Base-by-base conservation (phyloP, 2,797 vertebrate genomes). In the Enteromius radiatus region DNA sequence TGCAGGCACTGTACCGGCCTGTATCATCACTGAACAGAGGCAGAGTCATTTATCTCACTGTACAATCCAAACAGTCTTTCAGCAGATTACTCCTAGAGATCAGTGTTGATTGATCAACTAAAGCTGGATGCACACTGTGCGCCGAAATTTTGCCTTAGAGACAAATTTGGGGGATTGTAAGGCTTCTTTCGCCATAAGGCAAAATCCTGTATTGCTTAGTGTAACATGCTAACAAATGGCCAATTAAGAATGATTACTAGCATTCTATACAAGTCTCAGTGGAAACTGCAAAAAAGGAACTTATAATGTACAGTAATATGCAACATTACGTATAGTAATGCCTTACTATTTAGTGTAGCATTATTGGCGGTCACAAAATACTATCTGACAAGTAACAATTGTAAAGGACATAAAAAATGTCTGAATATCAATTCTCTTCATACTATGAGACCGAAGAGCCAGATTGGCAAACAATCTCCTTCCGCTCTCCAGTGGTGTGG, bases 11-110 rank as follows among this genome's bases (percentile, higher is more conserved):
- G 84, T 86, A 86, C 82, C 86, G 69, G 76, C 70, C 81, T 83
- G 65, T 70, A 78, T 83, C 84, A 86, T 83, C 81, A 79, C 78
- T 86, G 83, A 87, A 81, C 76, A 61, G 76, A 38, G 82, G 80
- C 77, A 75, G 70, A 82, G 56, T 78, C 86, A 89, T 82, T 70
- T 45, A 83, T 84, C 87, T 92, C 84, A 28, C 64, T 54, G 21
- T 89, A 87, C 81, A 85, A 86, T 45, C 47, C 56, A 84, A 87
- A 87, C 82, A 76, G 38, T 59, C 75, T 86, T 84, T 88, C 87
- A 88, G 67, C 76, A 81, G 68, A 80, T 56, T 11, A 56, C 63
- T 38, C 52, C 59, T 19, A 79, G 59, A 75, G 33, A 80, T 75
- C 64, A 59, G 10, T 41, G 59, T 41, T 65, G 31, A 76, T 74